Evolutionary conservation across 2,888 invertebrate species (phyloP).

Genomic region (Philaethria dido): DNA sequence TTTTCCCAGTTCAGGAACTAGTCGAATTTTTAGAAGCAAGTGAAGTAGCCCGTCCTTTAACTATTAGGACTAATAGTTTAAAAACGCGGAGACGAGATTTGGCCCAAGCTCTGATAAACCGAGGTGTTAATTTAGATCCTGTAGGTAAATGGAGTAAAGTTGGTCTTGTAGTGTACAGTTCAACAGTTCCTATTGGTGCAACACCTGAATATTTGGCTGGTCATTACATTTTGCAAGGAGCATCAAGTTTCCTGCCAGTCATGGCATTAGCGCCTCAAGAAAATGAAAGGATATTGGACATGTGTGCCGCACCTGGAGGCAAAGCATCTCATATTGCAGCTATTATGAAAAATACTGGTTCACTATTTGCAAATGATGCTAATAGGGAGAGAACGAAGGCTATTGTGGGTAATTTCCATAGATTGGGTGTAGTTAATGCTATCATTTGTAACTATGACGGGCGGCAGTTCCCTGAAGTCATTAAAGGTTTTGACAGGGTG

Average conservation of each 20-base stretch:
- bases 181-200: constrained; percentile 98
- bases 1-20: constrained; percentile 93
- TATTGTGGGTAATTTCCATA: constrained; percentile 97
- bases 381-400: constrained; percentile 95
- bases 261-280: constrained; percentile 99
- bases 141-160: constrained; percentile 99
- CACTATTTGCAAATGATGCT: constrained; percentile 97
- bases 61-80: constrained; percentile 97
- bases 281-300: constrained; percentile 96
- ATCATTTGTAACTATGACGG: constrained; percentile 96
- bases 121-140: constrained; percentile 99
- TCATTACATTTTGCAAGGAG: constrained; percentile 98
- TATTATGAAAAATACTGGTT: constrained; percentile 99
- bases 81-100: constrained; percentile 96
- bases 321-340: constrained; percentile 99
- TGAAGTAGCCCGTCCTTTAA: constrained; percentile 96
- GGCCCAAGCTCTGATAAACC: constrained; percentile 96
- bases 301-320: constrained; percentile 99
- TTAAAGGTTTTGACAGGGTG: constrained; percentile 97
- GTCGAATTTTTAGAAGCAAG: constrained; percentile 98
- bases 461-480: constrained; percentile 90
- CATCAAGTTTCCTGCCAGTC: constrained; percentile 98
- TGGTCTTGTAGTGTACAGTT: constrained; percentile 97
- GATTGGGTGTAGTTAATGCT: constrained; percentile 97
- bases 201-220: constrained; percentile 99